These are phyloP conservation scores for Eulacestoma nigropectus DNA, from an alignment of 2,113 vertebrate species.

Conservation along the genomic window DNA sequence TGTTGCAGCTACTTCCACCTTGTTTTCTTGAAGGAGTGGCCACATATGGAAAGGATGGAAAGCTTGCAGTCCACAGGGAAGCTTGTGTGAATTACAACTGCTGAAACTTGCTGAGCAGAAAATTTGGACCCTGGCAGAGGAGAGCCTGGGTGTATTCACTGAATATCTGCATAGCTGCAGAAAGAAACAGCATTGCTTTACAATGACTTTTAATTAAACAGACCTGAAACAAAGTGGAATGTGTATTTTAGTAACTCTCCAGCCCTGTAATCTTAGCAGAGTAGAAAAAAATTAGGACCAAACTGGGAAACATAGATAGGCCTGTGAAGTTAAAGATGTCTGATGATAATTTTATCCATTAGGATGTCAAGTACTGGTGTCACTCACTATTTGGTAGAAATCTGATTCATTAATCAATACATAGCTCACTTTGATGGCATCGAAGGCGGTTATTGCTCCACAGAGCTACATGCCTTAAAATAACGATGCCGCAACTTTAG, in stretches of 20 bases:
- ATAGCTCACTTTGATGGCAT: neutral
- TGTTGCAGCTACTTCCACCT: neutral
- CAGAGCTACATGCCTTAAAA: neutral
- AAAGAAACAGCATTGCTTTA: neutral
- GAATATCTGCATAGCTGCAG: neutral
- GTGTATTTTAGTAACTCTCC: neutral
- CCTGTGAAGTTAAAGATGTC: neutral
- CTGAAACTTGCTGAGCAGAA: neutral
- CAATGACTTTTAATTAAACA: neutral
- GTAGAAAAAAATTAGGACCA: neutral
- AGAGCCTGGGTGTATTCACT: neutral
- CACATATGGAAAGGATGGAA: neutral
- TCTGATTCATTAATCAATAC: neutral
- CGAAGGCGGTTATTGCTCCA: neutral
- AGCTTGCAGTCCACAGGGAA: neutral
- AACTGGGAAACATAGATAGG: neutral
- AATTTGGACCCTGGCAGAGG: neutral
- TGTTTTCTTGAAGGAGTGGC: neutral
- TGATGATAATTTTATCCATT: neutral
- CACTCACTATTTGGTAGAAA: neutral
- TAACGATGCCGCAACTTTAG: neutral
- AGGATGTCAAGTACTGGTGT: neutral
- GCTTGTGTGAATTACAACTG: rapidly evolving
- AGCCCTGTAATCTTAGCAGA: neutral
- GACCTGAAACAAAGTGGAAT: neutral